These are phyloP conservation scores for Andrena camellia DNA, from an alignment of 2,888 invertebrate genomes.

Conservation along the genomic window DNA sequence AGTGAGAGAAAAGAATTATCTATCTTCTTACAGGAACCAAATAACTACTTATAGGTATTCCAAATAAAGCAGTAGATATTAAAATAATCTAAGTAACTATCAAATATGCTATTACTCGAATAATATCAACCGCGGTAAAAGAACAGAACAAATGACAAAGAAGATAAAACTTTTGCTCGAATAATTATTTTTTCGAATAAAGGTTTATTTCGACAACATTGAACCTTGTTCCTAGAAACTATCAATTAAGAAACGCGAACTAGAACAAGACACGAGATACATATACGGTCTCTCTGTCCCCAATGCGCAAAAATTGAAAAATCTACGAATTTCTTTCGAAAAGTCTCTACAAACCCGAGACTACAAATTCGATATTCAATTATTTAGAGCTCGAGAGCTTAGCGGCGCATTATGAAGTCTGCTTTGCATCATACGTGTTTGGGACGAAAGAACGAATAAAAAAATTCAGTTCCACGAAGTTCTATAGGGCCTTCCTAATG, in stretches of 20 bases:
- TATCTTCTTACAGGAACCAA: too few species aligned
- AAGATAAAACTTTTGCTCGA: too few species aligned
- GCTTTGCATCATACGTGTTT: background rate
- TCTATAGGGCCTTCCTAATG: background rate
- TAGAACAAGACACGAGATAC: background rate
- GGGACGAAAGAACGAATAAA: background rate
- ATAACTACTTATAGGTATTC: too few species aligned
- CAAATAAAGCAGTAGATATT: too few species aligned
- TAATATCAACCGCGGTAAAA: too few species aligned
- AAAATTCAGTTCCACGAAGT: background rate
- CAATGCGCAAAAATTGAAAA: background rate
- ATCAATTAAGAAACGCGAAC: background rate
- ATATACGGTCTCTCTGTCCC: background rate
- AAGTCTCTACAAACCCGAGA: background rate
- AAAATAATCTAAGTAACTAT: too few species aligned
- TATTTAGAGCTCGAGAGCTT: background rate
- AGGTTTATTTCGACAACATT: too few species aligned
- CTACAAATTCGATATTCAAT: slow-evolving; percentile 12
- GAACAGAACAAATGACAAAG: too few species aligned
- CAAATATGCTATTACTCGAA: too few species aligned
- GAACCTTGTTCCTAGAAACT: too few species aligned
- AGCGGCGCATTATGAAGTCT: background rate
- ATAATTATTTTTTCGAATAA: too few species aligned
- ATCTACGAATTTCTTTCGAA: background rate
- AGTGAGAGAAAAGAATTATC: too few species aligned